Base-by-base conservation (phyloP, 92 coral and sea anemone genomes). In the Palythoa grandis region DNA sequence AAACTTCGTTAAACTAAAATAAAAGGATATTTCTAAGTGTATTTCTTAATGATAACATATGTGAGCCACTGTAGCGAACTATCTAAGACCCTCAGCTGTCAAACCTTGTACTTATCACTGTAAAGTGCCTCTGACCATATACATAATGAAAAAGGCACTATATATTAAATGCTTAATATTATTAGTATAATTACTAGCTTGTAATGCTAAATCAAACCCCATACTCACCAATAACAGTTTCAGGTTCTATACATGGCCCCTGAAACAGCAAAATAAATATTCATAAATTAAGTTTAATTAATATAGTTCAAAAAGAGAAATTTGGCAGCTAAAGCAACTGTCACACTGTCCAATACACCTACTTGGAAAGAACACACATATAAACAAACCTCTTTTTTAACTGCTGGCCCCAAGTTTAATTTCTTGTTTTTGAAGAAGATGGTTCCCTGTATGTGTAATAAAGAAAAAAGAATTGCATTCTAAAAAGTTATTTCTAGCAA, bases 401-500 rank as follows among this genome's bases (percentile, higher is more conserved):
- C 96, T 1, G 96, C 96, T 13, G 96, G 96, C 12, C 96, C 96
- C 58, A 93, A 87, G 39, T 93, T 93, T 1, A 93, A 61, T 29
- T 93, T 91, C 14, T 89, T 91, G 35, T 89, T 89, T 60, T 90
- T 89, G n/a, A 93, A 83, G 52, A 87, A 91, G 1, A 93, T 86
- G 15, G 92, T 92, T 11, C 95, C 95, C 88, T 77, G 37, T 19
- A 63, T 3, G 16, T 56, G 70, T 38, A 16, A 77, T 76, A 15
- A 77, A 17, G 13, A 6, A 24, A 20, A 14, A 7, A 1, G 35
- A 29, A 29, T 29, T 19, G 15, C 48, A 43, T 43, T 43, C 8
- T 4, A 43, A 43, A 4, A 3, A 1, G 9, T 43, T 43, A 43
- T 43, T 43, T 43, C 50, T 8, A 5, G 9, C 50, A 43, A 43